Evolutionary conservation across 1,140 invertebrate species (phyloP).

Genomic region (Popillia japonica): DNA sequence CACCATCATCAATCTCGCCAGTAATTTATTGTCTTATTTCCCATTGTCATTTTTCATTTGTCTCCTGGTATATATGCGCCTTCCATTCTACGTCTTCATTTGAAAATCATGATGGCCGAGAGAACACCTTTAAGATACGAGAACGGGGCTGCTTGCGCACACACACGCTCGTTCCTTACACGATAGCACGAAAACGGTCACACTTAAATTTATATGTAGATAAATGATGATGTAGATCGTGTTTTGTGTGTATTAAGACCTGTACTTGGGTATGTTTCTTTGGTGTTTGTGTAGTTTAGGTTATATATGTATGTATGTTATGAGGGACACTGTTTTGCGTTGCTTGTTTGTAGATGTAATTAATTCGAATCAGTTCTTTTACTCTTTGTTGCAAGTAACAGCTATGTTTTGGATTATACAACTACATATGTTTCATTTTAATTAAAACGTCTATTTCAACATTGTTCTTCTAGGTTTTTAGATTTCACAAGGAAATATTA

Average conservation of each 20-base stretch:
- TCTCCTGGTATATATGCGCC: slow-evolving; percentile 34
- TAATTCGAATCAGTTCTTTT: not conserved
- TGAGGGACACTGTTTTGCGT: not conserved
- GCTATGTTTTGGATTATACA: not conserved
- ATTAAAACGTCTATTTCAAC: too few relatives aligned
- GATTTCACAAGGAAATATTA: too few relatives aligned
- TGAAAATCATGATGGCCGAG: slow-evolving; percentile 39
- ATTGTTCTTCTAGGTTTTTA: too few relatives aligned
- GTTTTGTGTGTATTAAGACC: not conserved
- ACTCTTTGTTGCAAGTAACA: not conserved
- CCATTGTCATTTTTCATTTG: slow-evolving; percentile 55
- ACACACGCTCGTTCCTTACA: too few relatives aligned
- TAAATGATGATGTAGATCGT: slow-evolving; percentile 2
- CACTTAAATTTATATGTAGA: slow-evolving; percentile 22
- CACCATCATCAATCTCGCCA: slow-evolving; percentile 50
- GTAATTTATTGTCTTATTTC: slow-evolving; percentile 57
- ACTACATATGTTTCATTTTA: not conserved
- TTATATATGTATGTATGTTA: too few relatives aligned
- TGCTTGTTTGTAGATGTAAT: not conserved
- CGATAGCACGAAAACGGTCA: slow-evolving; percentile 41
- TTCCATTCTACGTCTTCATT: slow-evolving; percentile 50
- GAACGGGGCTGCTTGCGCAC: slow-evolving; percentile 41
- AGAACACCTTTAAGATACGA: not conserved
- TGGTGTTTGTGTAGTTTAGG: not conserved
- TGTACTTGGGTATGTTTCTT: not conserved